Base-by-base conservation (phyloP, 2,888 invertebrate species). In the Prosapia bicincta region DNA sequence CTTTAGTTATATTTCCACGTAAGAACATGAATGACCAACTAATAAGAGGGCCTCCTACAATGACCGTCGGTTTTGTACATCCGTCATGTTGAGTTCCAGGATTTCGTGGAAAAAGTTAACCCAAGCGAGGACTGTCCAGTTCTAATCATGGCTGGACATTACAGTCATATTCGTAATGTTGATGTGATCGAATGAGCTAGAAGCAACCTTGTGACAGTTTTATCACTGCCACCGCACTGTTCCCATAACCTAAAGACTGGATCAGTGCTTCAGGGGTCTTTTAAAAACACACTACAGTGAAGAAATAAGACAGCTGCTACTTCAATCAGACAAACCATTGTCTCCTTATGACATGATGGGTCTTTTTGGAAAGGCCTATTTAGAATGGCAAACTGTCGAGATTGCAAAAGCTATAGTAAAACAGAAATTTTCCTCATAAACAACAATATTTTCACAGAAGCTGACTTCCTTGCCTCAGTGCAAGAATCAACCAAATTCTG, bases 51-150 rank as follows among this genome's bases (percentile, higher is more conserved):
- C 82, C 82, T 25, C 83, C 82, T 68, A 79, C 81, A 26, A 82
- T 81, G 65, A 74, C 81, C 65, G 79, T 82, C 15, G 79, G 76
- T 69, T 80, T 75, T 67, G 81, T 79, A 75, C 82, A 83, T 76
- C 78, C 79, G 74, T 78, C 78, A 78, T 82, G 83, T 13, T 83
- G 83, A 83, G 83, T 79, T 84, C 28, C 71, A 80, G 24, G 82
- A 84, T 79, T 82, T 83, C 69, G 74, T 81, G 26, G 26, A 76
- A 0, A 70, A 71, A 26, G 20, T n/a, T n/a, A 82, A 82, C 23
- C 81, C 81, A 9, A 73, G 79, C 24, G 69, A 72, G 68, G 78
- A 81, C 23, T 66, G 79, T 69, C 81, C 80, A 38, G 79, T 82
- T n/a, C 74, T 82, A 13, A 20, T 77, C 3, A 43, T 79, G 15